Percentiles rank a stretch among this genome's conserved stretches.
phyloP scores from a whole-genome alignment of 2,888 invertebrate species.

The Agrochola lychnidis region DNA sequence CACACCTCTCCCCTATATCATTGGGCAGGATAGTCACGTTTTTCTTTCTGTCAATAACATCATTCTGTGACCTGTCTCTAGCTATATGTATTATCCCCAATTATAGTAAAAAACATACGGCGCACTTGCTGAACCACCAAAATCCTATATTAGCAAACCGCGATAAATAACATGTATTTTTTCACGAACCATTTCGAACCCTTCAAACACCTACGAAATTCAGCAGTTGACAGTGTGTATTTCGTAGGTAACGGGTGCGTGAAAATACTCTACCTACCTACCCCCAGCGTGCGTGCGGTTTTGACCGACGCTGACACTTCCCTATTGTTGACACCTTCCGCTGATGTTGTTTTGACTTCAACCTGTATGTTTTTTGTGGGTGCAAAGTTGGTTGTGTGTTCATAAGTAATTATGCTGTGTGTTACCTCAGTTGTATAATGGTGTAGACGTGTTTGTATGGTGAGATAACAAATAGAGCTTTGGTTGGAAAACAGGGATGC shows the following conservation, averaged over 20 bases:
- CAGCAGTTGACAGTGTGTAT: slow-evolving; percentile 44
- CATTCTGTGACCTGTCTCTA: neutral
- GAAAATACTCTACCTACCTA: slow-evolving; percentile 15
- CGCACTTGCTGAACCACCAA: neutral
- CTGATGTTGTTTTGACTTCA: slow-evolving; percentile 47
- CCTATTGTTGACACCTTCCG: slow-evolving; percentile 51
- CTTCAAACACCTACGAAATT: slow-evolving; percentile 28
- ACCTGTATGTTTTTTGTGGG: slow-evolving; percentile 46
- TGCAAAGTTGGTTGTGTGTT: slow-evolving; percentile 24
- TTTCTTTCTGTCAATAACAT: neutral
- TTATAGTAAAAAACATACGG: neutral
- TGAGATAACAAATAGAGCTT: slow-evolving; percentile 1
- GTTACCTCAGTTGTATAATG: slow-evolving; percentile 7
- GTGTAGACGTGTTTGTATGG: slow-evolving; percentile 16
- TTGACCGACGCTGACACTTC: slow-evolving; percentile 50
- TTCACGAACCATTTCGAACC: slow-evolving; percentile 6
- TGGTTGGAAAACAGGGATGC: slow-evolving; percentile 1
- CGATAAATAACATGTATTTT: slow-evolving; percentile 10
- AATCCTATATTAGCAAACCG: neutral
- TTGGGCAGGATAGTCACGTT: neutral
- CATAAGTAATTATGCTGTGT: slow-evolving; percentile 28
- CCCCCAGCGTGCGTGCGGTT: slow-evolving; percentile 53
- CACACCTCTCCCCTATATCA: neutral
- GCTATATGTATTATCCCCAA: neutral
- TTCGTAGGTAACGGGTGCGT: slow-evolving; percentile 43